Evolutionary conservation across 2,888 invertebrate species (phyloP), one percentile per base, ranked within the genome.

Genomic region (Caenorhabditis drosophilae): DNA sequence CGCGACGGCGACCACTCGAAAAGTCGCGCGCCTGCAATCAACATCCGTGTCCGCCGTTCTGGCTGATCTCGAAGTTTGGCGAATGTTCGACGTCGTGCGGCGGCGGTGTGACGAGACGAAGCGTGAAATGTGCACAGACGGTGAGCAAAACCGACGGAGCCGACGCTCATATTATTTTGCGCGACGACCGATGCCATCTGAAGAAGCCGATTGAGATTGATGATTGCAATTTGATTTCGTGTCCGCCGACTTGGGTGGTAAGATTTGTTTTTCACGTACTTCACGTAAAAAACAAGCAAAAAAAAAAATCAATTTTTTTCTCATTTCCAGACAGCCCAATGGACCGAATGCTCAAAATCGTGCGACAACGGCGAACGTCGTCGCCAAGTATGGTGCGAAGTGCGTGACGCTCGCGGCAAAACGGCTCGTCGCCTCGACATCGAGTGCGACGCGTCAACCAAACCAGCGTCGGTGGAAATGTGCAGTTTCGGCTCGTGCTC

Each of bases 291-390:
- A 9, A 31, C 6, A 6, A 9, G 6, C 31, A 12, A 36, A 36
- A 41, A 41, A 22, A 22, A 9, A 23, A n/a, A 20, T 9, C 22
- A 23, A n/a, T 9, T 7, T 11, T 38, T 4, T 84, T 84, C 4
- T 31, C 70, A 62, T 18, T 53, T 63, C 18, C 48, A 73, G 75
- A 69, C 71, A 0, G 64, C 64, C 2, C 68, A 75, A 47, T 81
- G 81, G 83, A 76, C 77, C 0, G 83, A 92, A 85, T 97, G 96
- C 84, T 91, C 92, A 15, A 91, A 90, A 84, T 89, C 91, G n/a
- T 97, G 96, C 83, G 94, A 93, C 0, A 91, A 91, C 15, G 96
- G 96, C 0, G 87, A 91, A 51, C 93, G 94, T 84, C 90, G 89
- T 51, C 88, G 96, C 73, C 88, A 89, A 69, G 89, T 91, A 38